Evolutionary conservation across 1,140 invertebrate genomes (phyloP).

Genomic region (Drosophila cardini): DNA sequence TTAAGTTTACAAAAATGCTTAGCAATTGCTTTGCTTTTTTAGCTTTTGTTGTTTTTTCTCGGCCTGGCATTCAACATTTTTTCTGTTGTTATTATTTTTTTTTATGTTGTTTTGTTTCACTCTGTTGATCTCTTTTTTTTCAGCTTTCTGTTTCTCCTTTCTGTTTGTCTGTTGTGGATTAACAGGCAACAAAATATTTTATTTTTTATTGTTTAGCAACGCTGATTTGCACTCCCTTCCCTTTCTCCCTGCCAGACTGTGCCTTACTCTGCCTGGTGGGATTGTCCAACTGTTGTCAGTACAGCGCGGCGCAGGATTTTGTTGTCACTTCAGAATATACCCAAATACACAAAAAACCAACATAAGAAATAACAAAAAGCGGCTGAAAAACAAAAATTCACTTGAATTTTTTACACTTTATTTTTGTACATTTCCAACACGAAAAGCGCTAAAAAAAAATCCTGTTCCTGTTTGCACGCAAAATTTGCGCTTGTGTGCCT

Average conservation of each 20-base stretch:
- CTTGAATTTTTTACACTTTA: conserved; percentile 83
- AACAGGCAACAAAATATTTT: conserved; percentile 82
- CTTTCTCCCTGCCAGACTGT: too few relatives aligned
- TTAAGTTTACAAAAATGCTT: conserved; percentile 83
- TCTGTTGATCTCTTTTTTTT: conserved; percentile 47
- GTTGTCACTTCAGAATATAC: conserved; percentile 77
- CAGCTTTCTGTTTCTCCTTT: conserved; percentile 22
- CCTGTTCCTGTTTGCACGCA: conserved; percentile 74
- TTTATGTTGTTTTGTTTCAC: conserved; percentile 20
- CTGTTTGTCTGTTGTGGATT: conserved; percentile 66
- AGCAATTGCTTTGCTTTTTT: conserved; percentile 75
- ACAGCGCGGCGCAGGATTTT: conserved; percentile 65
- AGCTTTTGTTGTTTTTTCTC: conserved; percentile 58
- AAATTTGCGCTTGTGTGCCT: conserved; percentile 82
- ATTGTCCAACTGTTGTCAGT: conserved; percentile 56
- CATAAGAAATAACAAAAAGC: conserved; percentile 61
- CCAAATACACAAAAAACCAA: conserved; percentile 40
- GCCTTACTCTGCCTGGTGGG: conserved; percentile 27
- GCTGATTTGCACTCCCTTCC: conserved; percentile 65
- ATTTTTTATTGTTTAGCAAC: conserved; percentile 81
- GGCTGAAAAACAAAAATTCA: conserved; percentile 72
- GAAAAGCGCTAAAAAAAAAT: conserved; percentile 31
- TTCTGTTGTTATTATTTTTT: conserved; percentile 8
- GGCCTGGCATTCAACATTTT: conserved; percentile 30
- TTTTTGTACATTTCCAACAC: conserved; percentile 73